Base-by-base conservation (phyloP, 1,140 invertebrate genomes). In the Formica selysi region DNA sequence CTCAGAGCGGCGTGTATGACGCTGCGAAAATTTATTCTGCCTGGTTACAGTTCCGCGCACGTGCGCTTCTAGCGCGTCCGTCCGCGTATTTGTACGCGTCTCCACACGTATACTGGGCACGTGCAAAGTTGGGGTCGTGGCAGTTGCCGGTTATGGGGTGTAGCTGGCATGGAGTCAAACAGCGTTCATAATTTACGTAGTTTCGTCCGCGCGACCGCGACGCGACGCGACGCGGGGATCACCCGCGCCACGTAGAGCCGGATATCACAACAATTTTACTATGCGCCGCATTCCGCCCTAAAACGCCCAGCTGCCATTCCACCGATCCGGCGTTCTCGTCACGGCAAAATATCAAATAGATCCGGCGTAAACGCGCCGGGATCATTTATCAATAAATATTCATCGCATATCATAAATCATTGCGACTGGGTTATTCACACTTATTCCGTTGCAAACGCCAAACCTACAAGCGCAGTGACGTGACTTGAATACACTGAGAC, bases 101-200 rank as follows among this genome's bases (percentile, higher is more conserved):
- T 76, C 64, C 36, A 70, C 70, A 73, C 67, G 85, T 81, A 51
- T 32, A 83, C 54, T 16, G 41, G 57, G 68, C 65, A 73, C 85
- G 85, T 65, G 83, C 78, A 76, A 68, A 64, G 51, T 41, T 44
- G 83, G 78, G 73, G 81, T 70, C 74, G 88, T 61, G 71, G 84
- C 73, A 80, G 89, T 86, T 85, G 84, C 89, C 87, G 91, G 88
- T 90, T 91, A 89, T 86, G 88, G 91, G 89, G 90, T 93, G 92
- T 92, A 92, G 90, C 90, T 93, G 94, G 93, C 93, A 93, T 87
- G 76, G 91, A 94, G 92, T 94, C 93, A 94, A 94, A 94, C 92
- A 90, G 93, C 91, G 92, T 94, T 93, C 91, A 94, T 94, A 94
- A 94, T 94, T 94, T 91, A 94, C 91, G 91, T 91, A 91, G 88